Conservation (phyloP, 2,113 vertebrate species). For the Sorex araneus region DNA sequence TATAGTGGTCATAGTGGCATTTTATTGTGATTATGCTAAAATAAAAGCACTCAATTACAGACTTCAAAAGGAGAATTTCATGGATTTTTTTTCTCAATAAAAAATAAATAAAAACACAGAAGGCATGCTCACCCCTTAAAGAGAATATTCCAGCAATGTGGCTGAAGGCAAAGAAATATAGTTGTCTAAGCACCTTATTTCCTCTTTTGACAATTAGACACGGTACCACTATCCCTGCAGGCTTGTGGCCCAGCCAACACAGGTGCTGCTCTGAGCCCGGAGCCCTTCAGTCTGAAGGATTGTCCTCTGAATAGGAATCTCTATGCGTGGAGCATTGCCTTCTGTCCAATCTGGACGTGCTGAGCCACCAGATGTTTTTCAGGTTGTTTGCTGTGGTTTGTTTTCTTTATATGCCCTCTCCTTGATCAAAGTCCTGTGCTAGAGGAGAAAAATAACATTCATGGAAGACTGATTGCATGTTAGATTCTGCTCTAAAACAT, state of each 20-base stretch:
- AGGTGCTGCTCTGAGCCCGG: not conserved
- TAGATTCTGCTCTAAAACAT: conserved; percentile 27
- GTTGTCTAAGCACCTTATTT: not conserved
- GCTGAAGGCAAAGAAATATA: too few species aligned
- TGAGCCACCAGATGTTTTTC: not conserved
- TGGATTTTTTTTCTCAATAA: not conserved
- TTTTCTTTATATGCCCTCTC: not conserved
- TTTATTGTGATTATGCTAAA: conserved; percentile 22
- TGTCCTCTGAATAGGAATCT: too few species aligned
- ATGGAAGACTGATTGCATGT: not conserved
- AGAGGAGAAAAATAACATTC: not conserved
- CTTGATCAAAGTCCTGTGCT: not conserved
- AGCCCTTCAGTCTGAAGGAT: not conserved
- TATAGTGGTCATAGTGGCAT: not conserved
- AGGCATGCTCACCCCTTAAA: not conserved
- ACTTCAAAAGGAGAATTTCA: conserved; percentile 25
- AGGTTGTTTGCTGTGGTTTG: not conserved
- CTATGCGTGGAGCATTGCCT: not conserved
- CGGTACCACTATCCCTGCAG: not conserved
- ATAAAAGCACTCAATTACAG: not conserved
- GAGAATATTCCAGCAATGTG: not conserved
- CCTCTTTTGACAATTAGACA: not conserved
- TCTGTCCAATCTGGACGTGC: not conserved
- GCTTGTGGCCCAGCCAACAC: not conserved
- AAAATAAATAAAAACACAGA: not conserved